Conservation (phyloP, 2,113 vertebrate genomes). For the Epinephelus moara region DNA sequence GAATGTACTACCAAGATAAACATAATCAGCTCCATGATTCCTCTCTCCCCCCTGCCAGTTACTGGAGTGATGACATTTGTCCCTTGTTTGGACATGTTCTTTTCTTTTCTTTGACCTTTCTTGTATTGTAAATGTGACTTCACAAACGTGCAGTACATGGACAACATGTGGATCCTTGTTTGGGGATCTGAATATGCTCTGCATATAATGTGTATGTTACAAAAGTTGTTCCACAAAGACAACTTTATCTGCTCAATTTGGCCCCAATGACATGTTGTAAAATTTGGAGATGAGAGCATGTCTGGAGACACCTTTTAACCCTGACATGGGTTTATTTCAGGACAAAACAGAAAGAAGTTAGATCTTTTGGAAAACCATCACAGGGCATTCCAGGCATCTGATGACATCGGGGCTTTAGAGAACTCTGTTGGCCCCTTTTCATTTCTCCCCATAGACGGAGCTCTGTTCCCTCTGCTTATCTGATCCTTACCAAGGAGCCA, state of each 20-base stretch:
- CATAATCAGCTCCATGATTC: too few relatives aligned
- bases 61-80: neutral
- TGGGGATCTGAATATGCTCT: neutral
- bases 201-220: neutral
- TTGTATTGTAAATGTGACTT: neutral
- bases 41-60: too few relatives aligned
- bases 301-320: constrained; percentile 34
- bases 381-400: constrained; percentile 42
- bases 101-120: neutral
- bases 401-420: constrained; percentile 45
- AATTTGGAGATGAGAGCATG: constrained; percentile 31
- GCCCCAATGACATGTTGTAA: constrained; percentile 8
- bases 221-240: neutral
- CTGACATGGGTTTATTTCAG: constrained; percentile 37
- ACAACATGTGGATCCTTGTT: neutral
- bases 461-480: constrained; percentile 68
- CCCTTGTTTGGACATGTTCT: neutral
- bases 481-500: constrained; percentile 42
- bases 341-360: constrained; percentile 27
- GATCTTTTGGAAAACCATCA: constrained; percentile 44
- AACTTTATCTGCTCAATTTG: constrained; percentile 12
- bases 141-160: neutral
- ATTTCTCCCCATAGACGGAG: constrained; percentile 32
- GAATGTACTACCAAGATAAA: too few relatives aligned
- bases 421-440: constrained; percentile 15